Percentiles rank a stretch among this genome's conserved stretches.
phyloP scores from a whole-genome alignment of 2,888 invertebrate species.

The Alloplasta piceator region DNA sequence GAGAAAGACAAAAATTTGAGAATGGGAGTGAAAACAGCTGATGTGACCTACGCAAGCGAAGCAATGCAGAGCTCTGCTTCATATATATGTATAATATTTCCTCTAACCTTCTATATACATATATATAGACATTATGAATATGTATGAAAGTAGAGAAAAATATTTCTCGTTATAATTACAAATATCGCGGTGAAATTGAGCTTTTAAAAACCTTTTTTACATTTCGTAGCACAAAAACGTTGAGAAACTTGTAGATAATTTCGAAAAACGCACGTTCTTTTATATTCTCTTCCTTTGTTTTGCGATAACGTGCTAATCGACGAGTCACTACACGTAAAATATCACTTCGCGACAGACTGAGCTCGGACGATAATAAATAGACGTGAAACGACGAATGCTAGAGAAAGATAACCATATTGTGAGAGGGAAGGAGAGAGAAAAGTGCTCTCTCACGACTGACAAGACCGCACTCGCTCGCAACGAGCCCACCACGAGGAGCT shows the following conservation, averaged over 20 bases:
- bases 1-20: slow-evolving; percentile 22
- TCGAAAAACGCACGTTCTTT: slow-evolving; percentile 18
- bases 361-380: not conserved
- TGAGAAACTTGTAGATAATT: not conserved
- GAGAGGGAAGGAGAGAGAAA: slow-evolving; percentile 7
- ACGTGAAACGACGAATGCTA: not conserved
- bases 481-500: slow-evolving; percentile 49
- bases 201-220: slow-evolving; percentile 9
- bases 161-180: slow-evolving; percentile 32
- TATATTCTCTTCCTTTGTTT: not conserved
- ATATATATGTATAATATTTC: not conserved
- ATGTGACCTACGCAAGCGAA: slow-evolving; percentile 41
- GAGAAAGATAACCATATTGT: not conserved
- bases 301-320: slow-evolving; percentile 2
- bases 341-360: not conserved
- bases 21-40: slow-evolving; percentile 48
- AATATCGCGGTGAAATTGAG: slow-evolving; percentile 29
- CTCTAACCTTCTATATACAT: not conserved
- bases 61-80: slow-evolving; percentile 53
- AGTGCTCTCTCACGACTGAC: not conserved
- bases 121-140: slow-evolving; percentile 11
- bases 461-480: slow-evolving; percentile 29
- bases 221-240: not conserved
- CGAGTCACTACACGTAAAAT: not conserved
- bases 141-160: not conserved